Evolutionary conservation across 2,888 invertebrate genomes (phyloP).

Genomic region (Nesidiocoris tenuis): DNA sequence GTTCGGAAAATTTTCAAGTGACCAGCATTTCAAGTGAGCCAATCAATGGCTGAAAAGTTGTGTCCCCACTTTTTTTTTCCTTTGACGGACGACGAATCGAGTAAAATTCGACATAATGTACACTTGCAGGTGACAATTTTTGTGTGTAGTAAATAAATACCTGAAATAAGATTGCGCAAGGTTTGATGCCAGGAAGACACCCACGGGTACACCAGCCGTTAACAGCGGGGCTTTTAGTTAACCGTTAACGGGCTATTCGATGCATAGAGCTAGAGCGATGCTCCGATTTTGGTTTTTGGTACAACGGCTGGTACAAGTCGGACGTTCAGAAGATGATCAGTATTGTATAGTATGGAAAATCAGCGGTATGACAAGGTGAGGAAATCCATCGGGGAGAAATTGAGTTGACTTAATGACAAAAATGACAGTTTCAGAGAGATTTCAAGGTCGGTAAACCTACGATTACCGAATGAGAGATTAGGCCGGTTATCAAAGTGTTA

Average conservation of each 20-base stretch:
- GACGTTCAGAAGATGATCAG: neutral
- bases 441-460: no score
- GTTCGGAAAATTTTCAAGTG: no score
- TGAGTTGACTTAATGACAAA: no score
- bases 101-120: neutral
- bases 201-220: conserved; percentile 25
- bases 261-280: neutral
- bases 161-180: conserved; percentile 41
- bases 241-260: conserved; percentile 23
- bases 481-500: no score
- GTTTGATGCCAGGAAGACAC: conserved; percentile 39
- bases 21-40: no score
- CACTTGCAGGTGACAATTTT: conserved; percentile 17
- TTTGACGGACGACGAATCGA: neutral
- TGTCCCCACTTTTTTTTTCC: neutral
- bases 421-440: no score
- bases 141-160: conserved; percentile 31
- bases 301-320: neutral
- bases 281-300: neutral
- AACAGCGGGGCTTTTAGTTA: conserved; percentile 27
- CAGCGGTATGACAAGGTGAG: no score
- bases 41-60: no score
- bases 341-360: no score
- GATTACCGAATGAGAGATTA: no score
- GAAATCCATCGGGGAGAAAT: no score